Percentiles rank a stretch among this genome's conserved stretches.
These are phyloP conservation scores for Selenia dentaria DNA, from an alignment of 2,888 invertebrate species.

Conservation along the genomic window DNA sequence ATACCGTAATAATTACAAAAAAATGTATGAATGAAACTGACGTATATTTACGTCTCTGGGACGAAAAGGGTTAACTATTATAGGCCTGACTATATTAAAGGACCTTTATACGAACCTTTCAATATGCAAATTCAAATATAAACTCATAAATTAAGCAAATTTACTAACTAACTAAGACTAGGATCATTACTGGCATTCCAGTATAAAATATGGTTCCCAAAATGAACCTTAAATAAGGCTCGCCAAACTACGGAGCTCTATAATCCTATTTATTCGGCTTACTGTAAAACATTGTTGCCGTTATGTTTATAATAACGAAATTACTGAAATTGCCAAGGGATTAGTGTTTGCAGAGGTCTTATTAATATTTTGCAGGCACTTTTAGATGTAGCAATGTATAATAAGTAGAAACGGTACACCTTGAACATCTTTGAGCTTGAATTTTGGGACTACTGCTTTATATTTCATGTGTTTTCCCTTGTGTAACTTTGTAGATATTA, in stretches of 20 bases:
- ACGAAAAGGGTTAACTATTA: no score
- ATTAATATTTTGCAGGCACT: conserved; percentile 13
- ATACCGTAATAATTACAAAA: no score
- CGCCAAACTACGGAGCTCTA: conserved; percentile 12
- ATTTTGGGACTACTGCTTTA: conserved; percentile 12
- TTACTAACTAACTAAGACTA: conserved; percentile 17
- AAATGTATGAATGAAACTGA: no score
- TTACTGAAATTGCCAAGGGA: conserved; percentile 36
- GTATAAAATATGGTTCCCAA: conserved; percentile 21
- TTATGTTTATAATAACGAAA: conserved; percentile 39
- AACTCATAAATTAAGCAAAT: conserved; percentile 13
- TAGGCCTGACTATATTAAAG: no score
- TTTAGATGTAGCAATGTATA: conserved; percentile 1
- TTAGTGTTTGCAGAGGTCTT: conserved; percentile 24
- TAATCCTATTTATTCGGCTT: conserved; percentile 27
- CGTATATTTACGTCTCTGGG: no score
- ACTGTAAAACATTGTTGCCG: conserved; percentile 37
- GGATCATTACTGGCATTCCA: conserved; percentile 11
- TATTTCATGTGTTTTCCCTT: conserved; percentile 12
- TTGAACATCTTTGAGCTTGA: conserved; percentile 1
- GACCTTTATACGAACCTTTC: no score
- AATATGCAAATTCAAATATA: conserved; percentile 7
- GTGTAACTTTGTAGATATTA: conserved; percentile 8
- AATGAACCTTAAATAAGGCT: conserved; percentile 15
- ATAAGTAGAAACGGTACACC: neutral